Evolutionary conservation across 2,113 vertebrate genomes (phyloP).

Genomic region (Peromyscus californicus): DNA sequence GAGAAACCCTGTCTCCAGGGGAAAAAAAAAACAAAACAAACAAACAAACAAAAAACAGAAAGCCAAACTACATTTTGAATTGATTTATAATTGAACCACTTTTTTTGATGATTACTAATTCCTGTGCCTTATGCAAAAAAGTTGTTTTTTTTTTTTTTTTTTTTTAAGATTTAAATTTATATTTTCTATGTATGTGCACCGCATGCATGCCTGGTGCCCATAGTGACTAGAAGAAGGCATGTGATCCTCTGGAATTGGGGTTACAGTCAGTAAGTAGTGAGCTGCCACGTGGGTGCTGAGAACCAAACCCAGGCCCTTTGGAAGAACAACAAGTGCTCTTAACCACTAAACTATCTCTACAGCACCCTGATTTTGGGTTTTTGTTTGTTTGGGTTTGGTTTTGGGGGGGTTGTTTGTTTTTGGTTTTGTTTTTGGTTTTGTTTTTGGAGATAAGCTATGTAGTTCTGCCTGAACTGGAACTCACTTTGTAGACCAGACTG

Average conservation of each 20-base stretch:
- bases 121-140: not conserved
- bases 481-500: not conserved
- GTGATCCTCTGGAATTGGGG: not conserved
- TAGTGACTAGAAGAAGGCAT: not conserved
- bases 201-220: not conserved
- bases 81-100: slow-evolving; percentile 7
- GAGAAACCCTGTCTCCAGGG: too few relatives aligned
- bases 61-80: slow-evolving; percentile 42
- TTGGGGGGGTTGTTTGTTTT: not conserved
- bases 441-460: not conserved
- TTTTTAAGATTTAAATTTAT: not conserved
- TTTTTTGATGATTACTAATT: slow-evolving; percentile 22
- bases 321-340: not conserved
- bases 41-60: not conserved
- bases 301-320: not conserved
- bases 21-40: too few relatives aligned
- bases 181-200: not conserved
- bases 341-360: not conserved
- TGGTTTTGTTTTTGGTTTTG: not conserved
- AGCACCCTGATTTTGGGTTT: not conserved
- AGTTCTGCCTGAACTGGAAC: not conserved
- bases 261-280: not conserved
- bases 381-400: not conserved
- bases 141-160: not conserved
- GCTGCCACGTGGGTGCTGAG: not conserved